Evolutionary conservation across 2,113 vertebrate genomes (phyloP), one percentile per base, ranked within the genome.

Genomic region (Passer domesticus): DNA sequence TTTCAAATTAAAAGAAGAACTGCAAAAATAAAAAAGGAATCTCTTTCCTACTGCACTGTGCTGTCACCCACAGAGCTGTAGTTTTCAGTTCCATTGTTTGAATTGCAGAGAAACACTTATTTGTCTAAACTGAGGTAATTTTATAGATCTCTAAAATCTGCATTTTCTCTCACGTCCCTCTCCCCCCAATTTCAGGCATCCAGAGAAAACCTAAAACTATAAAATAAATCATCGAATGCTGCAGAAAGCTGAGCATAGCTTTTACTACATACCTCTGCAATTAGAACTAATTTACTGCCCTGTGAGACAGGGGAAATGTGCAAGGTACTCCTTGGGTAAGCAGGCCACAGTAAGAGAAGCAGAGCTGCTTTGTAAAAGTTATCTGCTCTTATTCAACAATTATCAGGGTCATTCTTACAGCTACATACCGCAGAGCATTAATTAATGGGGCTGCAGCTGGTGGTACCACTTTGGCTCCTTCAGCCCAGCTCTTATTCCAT

Each of bases 381-480:
- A 98, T 98, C 98, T 98, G 96, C 89, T 96, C 55, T 46, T 97
- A 96, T 98, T 98, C 98, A 98, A 59, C 98, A 97, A 97, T 96
- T 97, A 97, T 97, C 98, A 97, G 98, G 98, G 98, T 98, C 98
- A 97, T 97, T 97, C 97, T 95, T 96, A 79, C 95, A 84, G 96
- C 97, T 96, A 79, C 98, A 98, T 98, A 98, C 98, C 96, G 33
- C 95, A 96, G 97, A 96, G 92, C 62, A 70, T 97, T 98, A 98
- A 99, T 99, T 98, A 98, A 99, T 98, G 97, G 97, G 94, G 96
- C 97, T 98, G 98, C 98, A 98, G 98, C 98, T 99, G 98, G 98
- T 97, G 97, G 98, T 99, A 99, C 98, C 98, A 98, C 97, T 98
- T 98, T 97, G 98, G 97, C 97, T 87, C 96, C 96, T 97, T 90